These are phyloP conservation scores for Ridgeia piscesae DNA, from an alignment of 1,140 invertebrate species.

Conservation along the genomic window DNA sequence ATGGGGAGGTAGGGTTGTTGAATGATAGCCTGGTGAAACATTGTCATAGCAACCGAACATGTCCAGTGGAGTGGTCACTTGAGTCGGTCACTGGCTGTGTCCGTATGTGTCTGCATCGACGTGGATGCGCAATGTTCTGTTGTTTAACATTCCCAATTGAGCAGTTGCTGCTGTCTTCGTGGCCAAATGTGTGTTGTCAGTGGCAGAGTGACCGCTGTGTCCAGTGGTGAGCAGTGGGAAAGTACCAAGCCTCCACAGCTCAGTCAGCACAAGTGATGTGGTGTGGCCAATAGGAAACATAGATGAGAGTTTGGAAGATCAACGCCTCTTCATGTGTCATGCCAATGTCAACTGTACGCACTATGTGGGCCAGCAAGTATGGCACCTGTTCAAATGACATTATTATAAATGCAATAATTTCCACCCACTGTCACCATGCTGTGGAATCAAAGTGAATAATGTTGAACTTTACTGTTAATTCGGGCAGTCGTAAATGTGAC, in stretches of 20 bases:
- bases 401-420: not conserved
- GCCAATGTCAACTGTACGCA: not conserved
- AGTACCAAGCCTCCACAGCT: not conserved
- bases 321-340: not conserved
- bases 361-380: not conserved
- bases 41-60: not conserved
- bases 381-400: not conserved
- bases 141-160: not conserved
- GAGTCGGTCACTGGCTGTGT: not conserved
- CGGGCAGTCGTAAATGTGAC: not conserved
- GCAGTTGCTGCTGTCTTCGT: not conserved
- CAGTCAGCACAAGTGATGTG: not conserved
- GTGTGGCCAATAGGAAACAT: not conserved
- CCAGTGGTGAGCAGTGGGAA: not conserved
- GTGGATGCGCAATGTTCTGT: not conserved
- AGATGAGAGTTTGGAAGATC: not conserved
- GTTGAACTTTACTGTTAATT: not conserved
- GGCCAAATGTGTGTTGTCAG: not conserved
- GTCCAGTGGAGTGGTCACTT: not conserved
- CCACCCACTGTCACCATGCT: not conserved
- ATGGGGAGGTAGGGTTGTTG: not conserved
- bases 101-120: not conserved
- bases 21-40: not conserved
- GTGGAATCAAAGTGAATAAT: no score
- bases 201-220: not conserved